phyloP scores from a whole-genome alignment of 2,888 invertebrate species.

The Blera fallax region DNA sequence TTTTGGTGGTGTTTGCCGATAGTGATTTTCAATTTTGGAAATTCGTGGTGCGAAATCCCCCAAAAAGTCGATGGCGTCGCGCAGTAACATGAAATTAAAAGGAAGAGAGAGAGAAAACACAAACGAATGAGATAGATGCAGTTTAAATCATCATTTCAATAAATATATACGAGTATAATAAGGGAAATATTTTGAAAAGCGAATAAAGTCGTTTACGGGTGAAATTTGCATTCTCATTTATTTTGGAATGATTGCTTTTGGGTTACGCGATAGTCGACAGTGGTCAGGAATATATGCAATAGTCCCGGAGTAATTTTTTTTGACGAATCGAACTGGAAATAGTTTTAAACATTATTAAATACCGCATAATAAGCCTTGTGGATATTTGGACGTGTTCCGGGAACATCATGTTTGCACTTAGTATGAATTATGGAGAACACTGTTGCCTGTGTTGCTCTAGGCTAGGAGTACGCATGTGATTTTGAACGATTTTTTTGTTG shows the following conservation, averaged over 20 bases:
- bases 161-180: not conserved
- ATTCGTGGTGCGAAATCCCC: not conserved
- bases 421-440: no score
- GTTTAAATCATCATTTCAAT: conserved; percentile 47
- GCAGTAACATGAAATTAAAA: conserved; percentile 47
- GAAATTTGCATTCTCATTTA: conserved; percentile 49
- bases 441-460: no score
- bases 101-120: conserved; percentile 14
- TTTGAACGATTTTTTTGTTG: no score
- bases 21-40: conserved; percentile 57
- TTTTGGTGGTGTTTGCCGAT: conserved; percentile 14
- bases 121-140: conserved; percentile 12
- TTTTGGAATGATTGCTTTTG: conserved; percentile 43
- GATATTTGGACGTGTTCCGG: no score
- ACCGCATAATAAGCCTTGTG: no score
- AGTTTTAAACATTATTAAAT: no score
- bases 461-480: no score
- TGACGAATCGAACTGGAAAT: no score
- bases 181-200: conserved; percentile 42
- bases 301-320: no score
- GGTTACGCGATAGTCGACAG: not conserved
- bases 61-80: not conserved
- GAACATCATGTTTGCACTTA: no score
- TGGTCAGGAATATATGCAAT: no score
- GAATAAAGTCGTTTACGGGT: conserved; percentile 9